A percentile compares a stretch with the other conserved stretches of the same genome.
Evolutionary conservation across 1,140 invertebrate species (phyloP).

Genomic region (Aphelenchoides fujianensis): DNA sequence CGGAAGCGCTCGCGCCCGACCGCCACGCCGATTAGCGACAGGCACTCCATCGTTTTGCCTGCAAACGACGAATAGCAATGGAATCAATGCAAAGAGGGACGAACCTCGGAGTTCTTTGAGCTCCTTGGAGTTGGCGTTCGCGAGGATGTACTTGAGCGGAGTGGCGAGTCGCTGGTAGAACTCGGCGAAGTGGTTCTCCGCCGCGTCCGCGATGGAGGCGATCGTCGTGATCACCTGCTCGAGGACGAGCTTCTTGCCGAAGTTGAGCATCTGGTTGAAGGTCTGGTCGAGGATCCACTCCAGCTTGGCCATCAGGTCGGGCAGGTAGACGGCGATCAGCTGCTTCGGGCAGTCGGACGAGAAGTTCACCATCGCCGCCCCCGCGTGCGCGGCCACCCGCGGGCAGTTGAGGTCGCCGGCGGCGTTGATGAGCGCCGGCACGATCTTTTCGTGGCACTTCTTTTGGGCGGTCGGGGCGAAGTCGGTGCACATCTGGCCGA

Average conservation of each 20-base stretch:
- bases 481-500: slow-evolving; percentile 98
- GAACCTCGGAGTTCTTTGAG: slow-evolving; percentile 65
- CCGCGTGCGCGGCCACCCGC: slow-evolving; percentile 78
- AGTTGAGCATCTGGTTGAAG: slow-evolving; percentile 83
- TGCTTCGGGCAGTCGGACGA: slow-evolving; percentile 94
- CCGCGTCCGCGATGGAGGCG: slow-evolving; percentile 96
- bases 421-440: slow-evolving; percentile 82
- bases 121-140: slow-evolving; percentile 80
- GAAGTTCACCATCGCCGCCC: slow-evolving; percentile 94
- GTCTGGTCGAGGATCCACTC: slow-evolving; percentile 85
- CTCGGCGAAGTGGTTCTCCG: slow-evolving; percentile 85
- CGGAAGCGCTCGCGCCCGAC: slow-evolving; percentile 93
- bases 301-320: slow-evolving; percentile 83
- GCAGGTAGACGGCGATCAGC: slow-evolving; percentile 83
- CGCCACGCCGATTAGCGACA: slow-evolving; percentile 93
- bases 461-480: slow-evolving; percentile 94
- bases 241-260: slow-evolving; percentile 89
- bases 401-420: slow-evolving; percentile 86
- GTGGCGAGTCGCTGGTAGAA: slow-evolving; percentile 77
- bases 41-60: slow-evolving; percentile 95
- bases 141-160: slow-evolving; percentile 84
- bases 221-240: slow-evolving; percentile 94
- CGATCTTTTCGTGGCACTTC: slow-evolving; percentile 89
- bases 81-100: too few species aligned
- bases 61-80: too few species aligned